These are phyloP conservation scores for Callimorpha dominula DNA, from an alignment of 2,888 invertebrate species.

Conservation along the genomic window DNA sequence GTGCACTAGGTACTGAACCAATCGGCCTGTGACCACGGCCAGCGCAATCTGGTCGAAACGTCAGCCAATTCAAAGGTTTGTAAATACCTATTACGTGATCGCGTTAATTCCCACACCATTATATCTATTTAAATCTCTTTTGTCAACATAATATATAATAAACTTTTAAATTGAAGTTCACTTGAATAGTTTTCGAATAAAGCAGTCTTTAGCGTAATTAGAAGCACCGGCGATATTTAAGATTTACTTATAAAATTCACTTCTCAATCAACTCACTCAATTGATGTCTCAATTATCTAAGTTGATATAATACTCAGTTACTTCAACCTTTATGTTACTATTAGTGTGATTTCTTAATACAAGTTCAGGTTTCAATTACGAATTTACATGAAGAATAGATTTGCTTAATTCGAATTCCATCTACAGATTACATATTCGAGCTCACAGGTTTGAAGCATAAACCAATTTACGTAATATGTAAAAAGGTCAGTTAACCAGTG, in stretches of 20 bases:
- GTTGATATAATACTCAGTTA: constrained; percentile 26
- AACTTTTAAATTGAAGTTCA: too few relatives aligned
- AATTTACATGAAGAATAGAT: constrained; percentile 45
- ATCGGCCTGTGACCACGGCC: too few relatives aligned
- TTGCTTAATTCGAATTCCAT: constrained; percentile 28
- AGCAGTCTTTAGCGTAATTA: neutral
- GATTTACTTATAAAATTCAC: neutral
- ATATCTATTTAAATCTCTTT: too few relatives aligned
- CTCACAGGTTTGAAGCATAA: constrained; percentile 36
- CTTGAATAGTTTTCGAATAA: too few relatives aligned
- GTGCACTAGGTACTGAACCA: too few relatives aligned
- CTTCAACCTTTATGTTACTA: constrained; percentile 31
- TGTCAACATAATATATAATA: too few relatives aligned
- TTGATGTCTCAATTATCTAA: constrained; percentile 41
- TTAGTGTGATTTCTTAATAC: constrained; percentile 42
- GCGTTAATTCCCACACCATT: too few relatives aligned
- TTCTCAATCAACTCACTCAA: neutral
- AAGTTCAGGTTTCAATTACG: constrained; percentile 39
- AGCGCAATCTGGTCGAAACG: too few relatives aligned
- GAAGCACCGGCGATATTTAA: neutral
- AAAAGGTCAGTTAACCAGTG: constrained; percentile 69
- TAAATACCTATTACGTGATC: too few relatives aligned
- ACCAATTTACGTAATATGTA: constrained; percentile 54
- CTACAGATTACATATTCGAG: constrained; percentile 32
- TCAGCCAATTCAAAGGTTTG: too few relatives aligned